phyloP scores from a whole-genome alignment of 1,140 invertebrate genomes.

The Drosophila tristis region DNA sequence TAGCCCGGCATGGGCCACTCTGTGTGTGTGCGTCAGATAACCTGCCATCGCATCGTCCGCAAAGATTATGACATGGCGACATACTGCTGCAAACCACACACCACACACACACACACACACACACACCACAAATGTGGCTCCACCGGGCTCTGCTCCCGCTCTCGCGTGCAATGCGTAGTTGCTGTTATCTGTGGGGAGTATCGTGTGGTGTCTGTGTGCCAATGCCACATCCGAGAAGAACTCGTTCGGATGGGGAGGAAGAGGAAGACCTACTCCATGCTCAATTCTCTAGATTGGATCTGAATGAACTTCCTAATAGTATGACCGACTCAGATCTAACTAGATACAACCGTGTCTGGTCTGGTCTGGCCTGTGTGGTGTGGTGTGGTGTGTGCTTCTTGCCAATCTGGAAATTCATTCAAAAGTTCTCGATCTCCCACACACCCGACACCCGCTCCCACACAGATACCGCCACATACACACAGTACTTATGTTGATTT shows the following conservation, averaged over 20 bases:
- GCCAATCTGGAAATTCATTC: slow-evolving; percentile 59
- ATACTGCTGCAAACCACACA: slow-evolving; percentile 5
- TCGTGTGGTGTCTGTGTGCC: slow-evolving; percentile 36
- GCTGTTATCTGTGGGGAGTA: slow-evolving; percentile 13
- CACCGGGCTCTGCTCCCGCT: too few species aligned
- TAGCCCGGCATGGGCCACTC: background rate
- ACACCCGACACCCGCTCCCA: background rate
- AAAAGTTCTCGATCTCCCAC: slow-evolving; percentile 32
- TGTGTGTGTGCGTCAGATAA: slow-evolving; percentile 24
- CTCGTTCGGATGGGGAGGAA: slow-evolving; percentile 23
- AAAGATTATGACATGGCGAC: slow-evolving; percentile 50
- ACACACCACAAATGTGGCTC: too few species aligned
- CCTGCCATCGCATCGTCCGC: slow-evolving; percentile 39
- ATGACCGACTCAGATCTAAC: slow-evolving; percentile 51
- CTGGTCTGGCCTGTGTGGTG: too few species aligned
- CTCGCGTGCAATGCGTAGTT: slow-evolving; percentile 40
- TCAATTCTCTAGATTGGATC: slow-evolving; percentile 35
- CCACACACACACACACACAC: too few species aligned
- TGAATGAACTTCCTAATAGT: slow-evolving; percentile 51
- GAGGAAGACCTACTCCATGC: slow-evolving; percentile 14
- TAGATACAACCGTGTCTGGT: slow-evolving; percentile 58
- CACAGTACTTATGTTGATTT: slow-evolving; percentile 12
- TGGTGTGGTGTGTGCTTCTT: slow-evolving; percentile 18
- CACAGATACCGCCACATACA: background rate
- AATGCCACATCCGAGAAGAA: slow-evolving; percentile 33